Evolutionary conservation across 2,113 vertebrate genomes (phyloP), one percentile per base, ranked within the genome.

Genomic region (Syrmaticus mikado): DNA sequence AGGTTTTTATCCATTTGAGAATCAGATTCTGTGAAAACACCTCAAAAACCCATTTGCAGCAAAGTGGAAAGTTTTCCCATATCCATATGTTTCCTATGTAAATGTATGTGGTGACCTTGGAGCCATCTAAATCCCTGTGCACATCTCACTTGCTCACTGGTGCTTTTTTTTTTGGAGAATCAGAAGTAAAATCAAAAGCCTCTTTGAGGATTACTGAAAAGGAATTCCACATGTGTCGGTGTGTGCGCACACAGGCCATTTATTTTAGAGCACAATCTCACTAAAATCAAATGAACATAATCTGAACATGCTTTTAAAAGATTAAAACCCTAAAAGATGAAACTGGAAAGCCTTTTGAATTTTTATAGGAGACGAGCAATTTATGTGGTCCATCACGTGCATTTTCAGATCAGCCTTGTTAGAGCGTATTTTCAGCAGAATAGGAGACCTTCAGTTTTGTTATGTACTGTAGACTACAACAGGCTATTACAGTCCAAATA

Each of bases 131-230:
- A 98, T 98, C 98, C 97, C 97, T 88, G 87, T 62, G 89, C 80
- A 57, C 97, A 98, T 97, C 97, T 95, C 97, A 96, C 96, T 98
- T 97, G 97, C 96, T 97, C 96, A 64, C 94, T 91, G 95, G 75
- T 22, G 64, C 65, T 50, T 50, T 48, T 90, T 96, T 96, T 79
- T 91, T 81, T 95, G 66, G 94, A 96, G 97, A 98, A 98, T 98
- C 97, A 97, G 93, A 96, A 92, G 94, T 94, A 97, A 97, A 98
- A 97, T 98, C 97, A 98, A 98, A 98, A 98, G 97, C 95, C 92
- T 98, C 97, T 98, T 98, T 98, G 97, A 98, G 98, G 98, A 98
- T 98, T 98, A 98, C 95, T 83, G 97, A 89, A 98, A 98, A 98
- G 90, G 97, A 97, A 98, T 98, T 97, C 98, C 98, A 98, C 98